A percentile compares a stretch with the other conserved stretches of the same genome.
Conservation (phyloP, 2,888 invertebrate species). For the Mythimna loreyi region DNA sequence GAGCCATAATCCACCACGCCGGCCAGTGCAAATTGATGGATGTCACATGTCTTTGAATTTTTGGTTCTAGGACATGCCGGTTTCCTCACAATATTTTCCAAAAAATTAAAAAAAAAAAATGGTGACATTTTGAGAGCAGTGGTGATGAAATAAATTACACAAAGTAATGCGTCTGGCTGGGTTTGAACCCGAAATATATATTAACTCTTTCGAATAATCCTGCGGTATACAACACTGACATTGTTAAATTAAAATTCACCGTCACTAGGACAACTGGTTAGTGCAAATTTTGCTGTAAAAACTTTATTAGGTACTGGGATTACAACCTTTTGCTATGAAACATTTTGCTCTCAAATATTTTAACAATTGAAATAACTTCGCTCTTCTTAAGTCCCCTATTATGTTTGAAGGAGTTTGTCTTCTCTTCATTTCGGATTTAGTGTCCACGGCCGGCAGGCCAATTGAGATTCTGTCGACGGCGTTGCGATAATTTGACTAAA, state of each 20-base stretch:
- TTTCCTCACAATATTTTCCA: no score
- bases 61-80: no score
- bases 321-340: conserved; percentile 29
- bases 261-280: conserved; percentile 38
- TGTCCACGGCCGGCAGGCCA: not conserved
- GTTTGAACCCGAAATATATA: no score
- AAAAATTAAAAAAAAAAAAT: no score
- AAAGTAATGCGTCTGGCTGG: no score
- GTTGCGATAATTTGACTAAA: conserved; percentile 19
- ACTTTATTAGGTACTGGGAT: conserved; percentile 45
- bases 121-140: no score
- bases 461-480: conserved; percentile 6
- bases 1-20: no score
- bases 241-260: conserved; percentile 11
- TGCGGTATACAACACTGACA: conserved; percentile 19
- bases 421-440: conserved; percentile 33
- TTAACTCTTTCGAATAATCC: no score
- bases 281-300: conserved; percentile 40
- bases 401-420: conserved; percentile 43
- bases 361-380: conserved; percentile 45
- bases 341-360: conserved; percentile 54
- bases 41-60: no score
- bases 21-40: no score
- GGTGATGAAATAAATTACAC: no score
- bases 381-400: conserved; percentile 37